Conservation (phyloP, 2,888 invertebrate species). For the Troilus luridus region DNA sequence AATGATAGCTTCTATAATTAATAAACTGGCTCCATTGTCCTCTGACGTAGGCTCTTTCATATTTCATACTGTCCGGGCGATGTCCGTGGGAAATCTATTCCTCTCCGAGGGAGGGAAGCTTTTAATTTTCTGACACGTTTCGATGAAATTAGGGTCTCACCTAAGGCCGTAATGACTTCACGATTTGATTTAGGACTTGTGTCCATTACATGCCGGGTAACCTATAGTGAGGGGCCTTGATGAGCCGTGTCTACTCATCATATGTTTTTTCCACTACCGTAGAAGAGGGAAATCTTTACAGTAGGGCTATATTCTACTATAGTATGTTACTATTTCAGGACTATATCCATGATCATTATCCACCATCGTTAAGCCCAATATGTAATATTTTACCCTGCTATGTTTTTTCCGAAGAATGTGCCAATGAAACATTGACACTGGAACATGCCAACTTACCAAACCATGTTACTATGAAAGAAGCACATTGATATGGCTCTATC, state of each 20-base stretch:
- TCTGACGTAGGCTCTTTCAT: slow-evolving; percentile 38
- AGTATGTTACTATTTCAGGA: too few relatives aligned
- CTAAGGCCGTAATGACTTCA: slow-evolving; percentile 30
- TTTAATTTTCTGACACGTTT: slow-evolving; percentile 49
- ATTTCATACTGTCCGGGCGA: slow-evolving; percentile 41
- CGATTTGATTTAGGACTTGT: slow-evolving; percentile 33
- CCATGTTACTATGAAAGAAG: too few relatives aligned
- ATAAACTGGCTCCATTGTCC: slow-evolving; percentile 24
- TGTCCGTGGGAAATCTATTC: slow-evolving; percentile 22
- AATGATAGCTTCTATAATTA: slow-evolving; percentile 42
- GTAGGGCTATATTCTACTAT: too few relatives aligned
- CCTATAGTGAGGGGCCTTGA: neutral
- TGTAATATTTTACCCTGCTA: too few relatives aligned
- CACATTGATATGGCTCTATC: too few relatives aligned
- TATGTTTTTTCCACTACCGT: neutral
- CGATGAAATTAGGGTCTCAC: slow-evolving; percentile 47
- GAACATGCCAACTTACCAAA: too few relatives aligned
- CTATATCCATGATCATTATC: too few relatives aligned
- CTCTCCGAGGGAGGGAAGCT: neutral
- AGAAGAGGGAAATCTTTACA: too few relatives aligned
- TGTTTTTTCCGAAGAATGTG: too few relatives aligned
- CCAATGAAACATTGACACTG: too few relatives aligned
- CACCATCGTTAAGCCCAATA: too few relatives aligned
- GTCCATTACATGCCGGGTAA: slow-evolving; percentile 28
- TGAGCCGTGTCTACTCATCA: neutral